Conservation (phyloP, 2,888 invertebrate genomes). For the Nycteola revayana region DNA sequence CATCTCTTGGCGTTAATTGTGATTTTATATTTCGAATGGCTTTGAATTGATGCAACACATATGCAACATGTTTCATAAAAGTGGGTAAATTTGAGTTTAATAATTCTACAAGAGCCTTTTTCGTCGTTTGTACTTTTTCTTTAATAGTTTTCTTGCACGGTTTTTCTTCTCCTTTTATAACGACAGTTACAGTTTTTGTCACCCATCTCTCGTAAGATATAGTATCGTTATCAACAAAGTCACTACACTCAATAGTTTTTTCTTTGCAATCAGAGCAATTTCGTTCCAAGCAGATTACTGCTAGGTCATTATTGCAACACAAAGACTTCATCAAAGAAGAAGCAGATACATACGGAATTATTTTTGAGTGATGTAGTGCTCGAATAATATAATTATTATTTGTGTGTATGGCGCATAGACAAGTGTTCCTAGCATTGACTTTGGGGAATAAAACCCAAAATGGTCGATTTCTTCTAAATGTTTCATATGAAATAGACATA, state of each 20-base stretch:
- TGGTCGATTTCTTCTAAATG: slow-evolving; percentile 14
- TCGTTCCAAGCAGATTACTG: slow-evolving; percentile 12
- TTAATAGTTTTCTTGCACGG: slow-evolving; percentile 19
- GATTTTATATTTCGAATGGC: slow-evolving; percentile 16
- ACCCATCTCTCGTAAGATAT: slow-evolving; percentile 15
- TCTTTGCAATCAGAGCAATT: slow-evolving; percentile 7
- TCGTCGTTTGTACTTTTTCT: slow-evolving; percentile 17
- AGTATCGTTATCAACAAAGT: slow-evolving; percentile 3
- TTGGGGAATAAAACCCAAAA: slow-evolving; percentile 19
- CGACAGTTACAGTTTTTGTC: slow-evolving; percentile 10
- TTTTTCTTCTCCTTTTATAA: slow-evolving; percentile 12
- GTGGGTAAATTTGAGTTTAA: slow-evolving; percentile 11
- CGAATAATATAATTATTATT: slow-evolving; percentile 7
- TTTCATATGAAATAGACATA: slow-evolving; percentile 13
- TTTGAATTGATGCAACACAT: slow-evolving; percentile 14
- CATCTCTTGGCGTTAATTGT: slow-evolving; percentile 8
- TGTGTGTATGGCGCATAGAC: slow-evolving; percentile 11
- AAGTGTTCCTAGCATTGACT: slow-evolving; percentile 13
- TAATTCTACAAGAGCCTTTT: slow-evolving; percentile 6
- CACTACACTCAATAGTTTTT: slow-evolving; percentile 5
- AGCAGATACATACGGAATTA: slow-evolving; percentile 8
- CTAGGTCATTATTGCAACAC: slow-evolving; percentile 11
- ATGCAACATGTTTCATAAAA: slow-evolving; percentile 17
- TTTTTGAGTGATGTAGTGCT: slow-evolving; percentile 2
- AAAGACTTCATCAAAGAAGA: slow-evolving; percentile 6